Evolutionary conservation across 1,140 invertebrate species (phyloP).

Genomic region (Chrysomallon squamiferum): DNA sequence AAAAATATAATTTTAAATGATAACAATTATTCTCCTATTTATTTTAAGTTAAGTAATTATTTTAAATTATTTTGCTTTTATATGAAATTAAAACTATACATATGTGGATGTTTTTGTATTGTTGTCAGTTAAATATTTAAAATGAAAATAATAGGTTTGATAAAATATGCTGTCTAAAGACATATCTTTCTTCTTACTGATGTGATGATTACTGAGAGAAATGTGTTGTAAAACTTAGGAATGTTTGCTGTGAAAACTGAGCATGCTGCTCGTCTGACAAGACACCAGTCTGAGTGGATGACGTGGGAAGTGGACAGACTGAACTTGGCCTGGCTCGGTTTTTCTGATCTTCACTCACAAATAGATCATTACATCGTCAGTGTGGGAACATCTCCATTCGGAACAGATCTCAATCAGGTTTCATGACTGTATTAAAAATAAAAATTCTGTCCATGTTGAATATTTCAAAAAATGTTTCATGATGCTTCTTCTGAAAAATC

Average conservation of each 20-base stretch:
- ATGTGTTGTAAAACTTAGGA: too few relatives aligned
- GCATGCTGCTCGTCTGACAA: slow-evolving; percentile 28
- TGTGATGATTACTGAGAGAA: too few relatives aligned
- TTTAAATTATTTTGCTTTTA: too few relatives aligned
- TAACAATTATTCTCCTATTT: too few relatives aligned
- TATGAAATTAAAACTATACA: too few relatives aligned
- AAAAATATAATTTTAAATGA: too few relatives aligned
- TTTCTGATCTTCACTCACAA: slow-evolving; percentile 34
- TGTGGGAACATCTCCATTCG: slow-evolving; percentile 26
- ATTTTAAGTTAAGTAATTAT: too few relatives aligned
- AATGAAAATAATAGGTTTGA: too few relatives aligned
- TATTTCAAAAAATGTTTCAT: background rate
- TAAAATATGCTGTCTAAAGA: too few relatives aligned
- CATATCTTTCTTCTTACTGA: too few relatives aligned
- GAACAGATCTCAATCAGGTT: slow-evolving; percentile 28
- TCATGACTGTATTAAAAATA: background rate
- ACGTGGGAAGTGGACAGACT: slow-evolving; percentile 19
- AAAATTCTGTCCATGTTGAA: background rate
- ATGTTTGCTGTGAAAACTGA: slow-evolving; percentile 35
- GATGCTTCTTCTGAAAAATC: background rate
- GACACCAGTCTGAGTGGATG: slow-evolving; percentile 25
- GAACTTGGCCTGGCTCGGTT: slow-evolving; percentile 37
- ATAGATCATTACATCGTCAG: slow-evolving; percentile 26
- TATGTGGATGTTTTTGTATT: too few relatives aligned
- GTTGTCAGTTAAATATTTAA: too few relatives aligned